Evolutionary conservation across 2,888 invertebrate species (phyloP), one percentile per base, ranked within the genome.

Genomic region (Microdon myrmicae): DNA sequence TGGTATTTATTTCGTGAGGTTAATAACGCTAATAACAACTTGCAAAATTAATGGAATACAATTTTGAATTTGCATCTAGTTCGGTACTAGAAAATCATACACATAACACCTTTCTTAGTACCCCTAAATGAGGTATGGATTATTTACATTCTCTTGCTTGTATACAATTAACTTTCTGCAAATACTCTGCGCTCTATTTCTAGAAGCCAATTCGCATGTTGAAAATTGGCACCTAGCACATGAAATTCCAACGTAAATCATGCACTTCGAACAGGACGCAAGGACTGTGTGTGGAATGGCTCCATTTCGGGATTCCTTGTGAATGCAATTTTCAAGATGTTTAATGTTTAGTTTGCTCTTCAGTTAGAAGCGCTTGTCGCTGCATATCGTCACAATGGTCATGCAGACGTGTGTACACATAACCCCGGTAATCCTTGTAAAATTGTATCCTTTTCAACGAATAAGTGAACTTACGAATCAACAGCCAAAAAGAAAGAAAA

Each of bases 211-310:
- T 23, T 32, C 38, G 66, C 66, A 66, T 66, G 66, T 53, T 53
- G 39, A 39, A 66, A 66, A 66, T 66, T 59, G 66, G 59, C 66
- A 66, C 66, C 66, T 59, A 25, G 58, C 53, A 54, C 66, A 66
- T 59, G 66, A 25, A 44, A 66, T 66, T 53, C 38, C 23, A 54
- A 48, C 37, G 44, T 43, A 66, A 59, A 53, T 32, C 45, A 23
- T 47, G 19, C 25, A 54, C 41, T 54, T 17, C 19, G 31, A 45
- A 41, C 2, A 43, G 29, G 35, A 26, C 13, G n/a, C n/a, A 23
- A 43, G 20, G 20, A 7, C 31, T 23, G n/a, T n/a, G n/a, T n/a
- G n/a, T n/a, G n/a, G n/a, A n/a, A n/a, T n/a, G 26, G 7, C 19
- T 4, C 10, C 20, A 41, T 32, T 34, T 28, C n/a, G n/a, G n/a